Evolutionary conservation across 2,113 vertebrate genomes (phyloP), one percentile per base, ranked within the genome.

Genomic region (Corythoichthys haematopterus): DNA sequence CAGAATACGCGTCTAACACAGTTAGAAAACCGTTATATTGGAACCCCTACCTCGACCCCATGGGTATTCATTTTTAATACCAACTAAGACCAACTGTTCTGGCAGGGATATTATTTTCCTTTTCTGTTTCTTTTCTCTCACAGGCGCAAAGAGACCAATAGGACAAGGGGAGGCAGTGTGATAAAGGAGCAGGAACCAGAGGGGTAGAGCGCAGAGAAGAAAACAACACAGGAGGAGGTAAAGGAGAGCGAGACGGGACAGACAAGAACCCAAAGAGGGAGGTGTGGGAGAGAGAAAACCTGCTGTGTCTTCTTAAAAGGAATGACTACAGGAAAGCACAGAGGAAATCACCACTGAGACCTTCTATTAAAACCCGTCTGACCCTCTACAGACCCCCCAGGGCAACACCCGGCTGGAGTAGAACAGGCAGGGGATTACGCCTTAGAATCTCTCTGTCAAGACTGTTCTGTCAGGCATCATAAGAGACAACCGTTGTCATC

Each of bases 391-490:
- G 80, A 80, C 79, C 76, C 80, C 52, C 59, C 35, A 15, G 53
- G 88, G 91, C 77, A 50, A 81, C 36, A 76, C 85, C 87, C 78
- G 80, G 87, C 87, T 85, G 82, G 84, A 87, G 87, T 80, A 89
- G 90, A 81, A 85, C 72, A 87, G 87, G 88, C 85, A 85, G 88
- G 80, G 86, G 82, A 85, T 81, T 85, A 89, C 84, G 85, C 81
- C 88, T 75, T 80, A 84, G 83, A 87, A 92, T 92, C 71, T 76
- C 88, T 88, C 90, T 84, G 89, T 92, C 91, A 93, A 91, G 91
- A 79, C 87, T 89, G 82, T 88, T 92, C 89, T 91, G 88, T 90
- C 90, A 77, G 87, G 79, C 87, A 65, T 84, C 83, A 76, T 79
- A 74, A 16, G 74, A 78, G 80, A 80, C 75, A 74, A 74, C 84